Conservation (phyloP, 2,888 invertebrate genomes). For the Lepeophtheirus nordmannii region DNA sequence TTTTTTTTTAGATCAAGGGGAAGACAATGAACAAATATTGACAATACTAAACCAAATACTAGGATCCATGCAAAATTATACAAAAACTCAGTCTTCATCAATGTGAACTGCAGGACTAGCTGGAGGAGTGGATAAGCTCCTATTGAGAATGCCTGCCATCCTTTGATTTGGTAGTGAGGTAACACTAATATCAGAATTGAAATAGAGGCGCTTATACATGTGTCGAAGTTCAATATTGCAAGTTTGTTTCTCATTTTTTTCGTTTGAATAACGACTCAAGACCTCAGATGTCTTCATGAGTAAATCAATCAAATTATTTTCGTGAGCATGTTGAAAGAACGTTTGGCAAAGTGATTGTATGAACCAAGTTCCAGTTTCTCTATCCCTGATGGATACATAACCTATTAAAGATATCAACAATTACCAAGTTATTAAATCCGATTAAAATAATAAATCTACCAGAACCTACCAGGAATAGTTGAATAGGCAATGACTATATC, state of each 20-base stretch:
- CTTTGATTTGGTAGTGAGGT: too few relatives aligned
- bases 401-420: not conserved
- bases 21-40: too few relatives aligned
- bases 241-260: slow-evolving; percentile 14
- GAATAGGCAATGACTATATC: slow-evolving; percentile 22
- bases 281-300: slow-evolving; percentile 2
- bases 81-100: too few relatives aligned
- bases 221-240: slow-evolving; percentile 22
- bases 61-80: too few relatives aligned
- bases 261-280: slow-evolving; percentile 7
- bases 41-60: too few relatives aligned
- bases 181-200: slow-evolving; percentile 9
- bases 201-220: slow-evolving; percentile 20
- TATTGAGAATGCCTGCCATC: too few relatives aligned
- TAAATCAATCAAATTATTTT: slow-evolving; percentile 18
- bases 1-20: too few relatives aligned
- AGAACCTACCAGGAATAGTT: slow-evolving; percentile 14
- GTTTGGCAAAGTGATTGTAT: slow-evolving; percentile 15
- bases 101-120: too few relatives aligned
- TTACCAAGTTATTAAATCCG: not conserved
- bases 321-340: slow-evolving; percentile 9
- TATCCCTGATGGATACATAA: slow-evolving; percentile 5
- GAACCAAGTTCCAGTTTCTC: slow-evolving; percentile 16
- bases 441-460: not conserved
- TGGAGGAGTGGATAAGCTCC: too few relatives aligned